Percentiles rank a stretch among this genome's conserved stretches.
phyloP scores from a whole-genome alignment of 2,888 invertebrate genomes.

The Rhingia rostrata region DNA sequence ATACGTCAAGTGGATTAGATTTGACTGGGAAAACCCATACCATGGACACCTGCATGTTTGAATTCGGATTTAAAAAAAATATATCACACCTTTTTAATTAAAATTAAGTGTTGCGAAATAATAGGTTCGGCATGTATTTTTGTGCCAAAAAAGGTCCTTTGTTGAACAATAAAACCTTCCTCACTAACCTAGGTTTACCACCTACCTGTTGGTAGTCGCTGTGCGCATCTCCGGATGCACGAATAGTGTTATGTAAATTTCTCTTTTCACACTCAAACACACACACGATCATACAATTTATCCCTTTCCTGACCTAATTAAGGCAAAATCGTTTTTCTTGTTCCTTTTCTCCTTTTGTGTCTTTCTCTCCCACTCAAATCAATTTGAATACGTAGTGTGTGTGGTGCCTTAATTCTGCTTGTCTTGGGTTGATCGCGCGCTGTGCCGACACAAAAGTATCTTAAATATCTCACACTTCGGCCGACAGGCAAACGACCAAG shows the following conservation, averaged over 20 bases:
- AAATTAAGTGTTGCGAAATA: constrained; percentile 5
- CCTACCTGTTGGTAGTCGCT: constrained; percentile 10
- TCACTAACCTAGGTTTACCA: background rate
- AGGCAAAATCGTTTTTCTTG: constrained; percentile 36
- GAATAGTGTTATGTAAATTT: constrained; percentile 35
- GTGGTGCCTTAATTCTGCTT: constrained; percentile 58
- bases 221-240: background rate
- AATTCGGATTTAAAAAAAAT: background rate
- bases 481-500: constrained; percentile 43
- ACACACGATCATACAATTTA: constrained; percentile 1
- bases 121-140: background rate
- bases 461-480: constrained; percentile 58
- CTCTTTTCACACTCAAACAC: background rate
- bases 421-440: constrained; percentile 50
- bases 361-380: constrained; percentile 59
- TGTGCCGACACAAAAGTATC: constrained; percentile 55
- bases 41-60: constrained; percentile 24
- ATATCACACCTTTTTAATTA: background rate
- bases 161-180: too few relatives aligned
- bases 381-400: constrained; percentile 26
- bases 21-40: constrained; percentile 31
- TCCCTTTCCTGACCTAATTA: constrained; percentile 68
- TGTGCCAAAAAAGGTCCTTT: constrained; percentile 4
- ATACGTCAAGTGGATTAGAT: constrained; percentile 42
- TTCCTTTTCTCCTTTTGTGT: background rate